Evolutionary conservation across 2,113 vertebrate genomes (phyloP).

Genomic region (Gorsachius goisagi): DNA sequence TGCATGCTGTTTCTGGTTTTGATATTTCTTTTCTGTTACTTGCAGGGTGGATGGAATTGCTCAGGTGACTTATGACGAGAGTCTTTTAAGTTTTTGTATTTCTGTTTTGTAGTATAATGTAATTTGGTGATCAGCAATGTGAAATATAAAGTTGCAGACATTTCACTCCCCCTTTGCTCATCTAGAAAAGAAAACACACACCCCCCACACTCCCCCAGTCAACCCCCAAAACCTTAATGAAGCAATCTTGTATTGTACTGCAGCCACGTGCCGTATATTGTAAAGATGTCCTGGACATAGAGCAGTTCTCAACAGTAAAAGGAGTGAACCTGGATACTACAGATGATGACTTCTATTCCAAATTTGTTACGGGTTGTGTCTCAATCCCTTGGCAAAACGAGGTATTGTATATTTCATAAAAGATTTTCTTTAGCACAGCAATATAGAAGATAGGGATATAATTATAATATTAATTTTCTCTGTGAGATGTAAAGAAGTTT

Average conservation of each 20-base stretch:
- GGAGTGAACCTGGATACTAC: constrained; percentile 88
- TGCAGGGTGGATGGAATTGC: not conserved
- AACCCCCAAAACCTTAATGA: constrained; percentile 9
- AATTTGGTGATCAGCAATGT: not conserved
- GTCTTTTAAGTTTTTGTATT: not conserved
- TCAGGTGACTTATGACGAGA: not conserved
- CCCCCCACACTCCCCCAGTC: too few species aligned
- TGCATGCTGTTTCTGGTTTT: not conserved
- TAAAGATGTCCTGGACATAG: constrained; percentile 89
- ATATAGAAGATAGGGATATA: not conserved
- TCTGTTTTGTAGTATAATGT: not conserved
- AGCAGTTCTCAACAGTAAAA: constrained; percentile 90
- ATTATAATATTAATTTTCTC: not conserved
- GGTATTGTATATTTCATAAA: constrained; percentile 73
- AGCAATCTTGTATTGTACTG: constrained; percentile 43
- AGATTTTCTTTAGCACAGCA: not conserved
- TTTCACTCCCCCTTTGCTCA: not conserved
- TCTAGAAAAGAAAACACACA: not conserved
- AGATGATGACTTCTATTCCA: constrained; percentile 86
- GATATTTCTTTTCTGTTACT: not conserved
- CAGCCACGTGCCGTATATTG: constrained; percentile 90
- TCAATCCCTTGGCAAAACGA: constrained; percentile 95
- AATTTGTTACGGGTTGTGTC: constrained; percentile 91
- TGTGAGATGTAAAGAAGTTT: not conserved
- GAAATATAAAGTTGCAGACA: not conserved